Base-by-base conservation (phyloP, 2,888 invertebrate genomes). In the Drosophila borborema region DNA sequence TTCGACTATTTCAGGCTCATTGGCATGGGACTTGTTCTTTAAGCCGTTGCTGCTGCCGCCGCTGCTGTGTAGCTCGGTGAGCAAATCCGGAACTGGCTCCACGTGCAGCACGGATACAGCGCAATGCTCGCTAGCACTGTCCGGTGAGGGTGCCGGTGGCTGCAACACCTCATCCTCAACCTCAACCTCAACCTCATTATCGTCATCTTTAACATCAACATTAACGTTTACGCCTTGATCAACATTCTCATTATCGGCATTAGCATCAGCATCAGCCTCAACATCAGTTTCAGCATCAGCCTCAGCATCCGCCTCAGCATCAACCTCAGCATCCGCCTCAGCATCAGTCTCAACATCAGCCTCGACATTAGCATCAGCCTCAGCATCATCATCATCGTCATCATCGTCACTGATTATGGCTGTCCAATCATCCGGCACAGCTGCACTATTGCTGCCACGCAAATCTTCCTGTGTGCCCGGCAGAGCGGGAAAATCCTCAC, bases 401-500 rank as follows among this genome's bases (percentile, higher is more conserved):
- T 82, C 80, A 1, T 63, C 68, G 5, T 75, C 77, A 38, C 71
- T 75, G 20, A 85, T 55, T 43, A 76, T 77, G 46, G 69, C 58
- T 0, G 67, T 75, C 86, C 83, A 83, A 48, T 81, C 73, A n/a
- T 76, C 77, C 1, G 75, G 75, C 28, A 76, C 72, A 43, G 31
- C 18, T n/a, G 36, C 38, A 23, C 16, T 14, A 46, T 6, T 12
- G 14, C 5, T 20, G 34, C 14, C 43, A 4, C 18, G 63, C 36
- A 62, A 16, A 45, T 72, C 58, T 0, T 66, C 54, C 0, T 40
- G 43, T 0, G 68, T 56, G 16, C 78, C 88, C 1, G 87, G 81
- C 49, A 86, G 48, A 0, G 87, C 82, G 2, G 87, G 86, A 56
- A 86, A 86, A 23, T 86, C 81, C 49, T 86, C 83, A 4, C 64